Conservation (phyloP, 2,113 vertebrate species). For the Salvelinus fontinalis region DNA sequence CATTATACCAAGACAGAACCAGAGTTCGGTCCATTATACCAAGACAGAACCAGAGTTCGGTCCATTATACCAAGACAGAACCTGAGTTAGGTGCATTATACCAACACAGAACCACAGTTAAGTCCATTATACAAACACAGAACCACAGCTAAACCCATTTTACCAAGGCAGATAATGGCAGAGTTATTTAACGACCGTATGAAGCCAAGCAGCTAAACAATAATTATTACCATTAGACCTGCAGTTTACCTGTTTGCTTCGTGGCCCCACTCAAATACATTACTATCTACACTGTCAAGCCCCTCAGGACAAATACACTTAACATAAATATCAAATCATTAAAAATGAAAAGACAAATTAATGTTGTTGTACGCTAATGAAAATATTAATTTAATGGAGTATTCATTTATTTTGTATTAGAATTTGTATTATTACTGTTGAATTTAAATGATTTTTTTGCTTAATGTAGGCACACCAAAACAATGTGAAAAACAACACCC, state of each 20-base stretch:
- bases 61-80: no score
- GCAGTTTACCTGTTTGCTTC: conserved; percentile 66
- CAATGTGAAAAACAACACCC: no score
- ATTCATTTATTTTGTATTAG: no score
- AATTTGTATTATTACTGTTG: no score
- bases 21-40: no score
- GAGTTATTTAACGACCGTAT: conserved; percentile 67
- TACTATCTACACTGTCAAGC: conserved; percentile 59
- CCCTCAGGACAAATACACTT: conserved; percentile 62
- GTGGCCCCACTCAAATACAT: conserved; percentile 59
- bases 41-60: no score
- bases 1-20: conserved; percentile 1
- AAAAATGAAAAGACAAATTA: conserved; percentile 55
- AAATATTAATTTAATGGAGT: conserved; percentile 8
- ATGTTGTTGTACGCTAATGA: background rate
- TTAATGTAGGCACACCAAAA: no score
- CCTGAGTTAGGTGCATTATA: no score
- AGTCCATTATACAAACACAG: no score
- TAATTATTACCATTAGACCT: conserved; percentile 73
- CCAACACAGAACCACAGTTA: no score
- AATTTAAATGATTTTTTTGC: no score
- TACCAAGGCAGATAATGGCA: conserved; percentile 37
- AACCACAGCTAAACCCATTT: no score
- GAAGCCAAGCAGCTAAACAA: conserved; percentile 53
- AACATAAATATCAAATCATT: conserved; percentile 67